A percentile compares a stretch with the other conserved stretches of the same genome.
Evolutionary conservation across 2,888 invertebrate species (phyloP).

Genomic region (Drosophila kanekoi): DNA sequence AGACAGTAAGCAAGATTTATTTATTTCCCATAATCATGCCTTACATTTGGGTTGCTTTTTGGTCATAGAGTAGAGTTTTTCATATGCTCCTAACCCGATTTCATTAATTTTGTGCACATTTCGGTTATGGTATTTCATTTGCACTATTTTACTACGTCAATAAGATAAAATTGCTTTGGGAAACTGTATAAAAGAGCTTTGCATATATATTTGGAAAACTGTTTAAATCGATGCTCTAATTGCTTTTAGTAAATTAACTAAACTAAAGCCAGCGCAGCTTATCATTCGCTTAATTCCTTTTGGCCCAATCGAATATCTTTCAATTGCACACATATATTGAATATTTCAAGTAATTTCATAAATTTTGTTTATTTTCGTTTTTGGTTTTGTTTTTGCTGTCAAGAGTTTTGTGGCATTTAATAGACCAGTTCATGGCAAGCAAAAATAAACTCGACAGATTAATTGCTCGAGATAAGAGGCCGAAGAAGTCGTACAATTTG

Average conservation of each 20-base stretch:
- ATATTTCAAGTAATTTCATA: conserved; percentile 30
- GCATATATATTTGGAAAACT: background rate
- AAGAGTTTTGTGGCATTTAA: conserved; percentile 34
- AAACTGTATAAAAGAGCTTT: conserved; percentile 21
- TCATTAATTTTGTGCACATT: conserved; percentile 38
- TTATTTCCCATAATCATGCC: conserved; percentile 21
- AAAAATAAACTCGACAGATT: conserved; percentile 67
- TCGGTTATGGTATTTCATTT: conserved; percentile 51
- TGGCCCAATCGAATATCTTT: conserved; percentile 19
- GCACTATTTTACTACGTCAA: conserved; percentile 10
- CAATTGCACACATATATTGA: conserved; percentile 27
- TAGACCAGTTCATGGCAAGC: conserved; percentile 35
- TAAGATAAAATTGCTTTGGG: background rate
- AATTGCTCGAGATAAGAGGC: conserved; percentile 68
- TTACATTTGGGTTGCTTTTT: conserved; percentile 29
- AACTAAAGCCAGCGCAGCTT: conserved; percentile 11
- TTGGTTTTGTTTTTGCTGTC: conserved; percentile 27
- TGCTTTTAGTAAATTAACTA: background rate
- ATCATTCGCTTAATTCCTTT: conserved; percentile 4
- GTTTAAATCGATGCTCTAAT: too few species aligned
- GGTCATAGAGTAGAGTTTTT: conserved; percentile 34
- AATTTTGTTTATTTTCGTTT: conserved; percentile 41
- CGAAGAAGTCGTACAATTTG: conserved; percentile 31
- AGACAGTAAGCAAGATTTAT: conserved; percentile 86
- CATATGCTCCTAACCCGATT: conserved; percentile 20